Conservation (phyloP, 1,140 invertebrate genomes). For the Helicoverpa zea region DNA sequence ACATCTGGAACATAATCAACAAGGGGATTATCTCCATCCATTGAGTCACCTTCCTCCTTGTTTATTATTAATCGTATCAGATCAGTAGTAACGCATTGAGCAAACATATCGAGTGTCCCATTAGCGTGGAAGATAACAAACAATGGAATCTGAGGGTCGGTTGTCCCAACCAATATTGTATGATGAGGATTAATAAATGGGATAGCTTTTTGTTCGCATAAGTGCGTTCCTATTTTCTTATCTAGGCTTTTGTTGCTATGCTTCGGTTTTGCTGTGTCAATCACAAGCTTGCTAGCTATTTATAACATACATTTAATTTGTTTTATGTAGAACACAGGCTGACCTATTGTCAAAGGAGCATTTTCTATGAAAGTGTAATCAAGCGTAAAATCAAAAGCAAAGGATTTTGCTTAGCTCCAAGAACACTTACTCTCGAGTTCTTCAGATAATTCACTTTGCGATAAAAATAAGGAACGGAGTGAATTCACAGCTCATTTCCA, state of each 20-base stretch:
- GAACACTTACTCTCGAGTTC: conserved; percentile 20
- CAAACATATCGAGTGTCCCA: conserved; percentile 36
- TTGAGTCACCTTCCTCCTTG: conserved; percentile 13
- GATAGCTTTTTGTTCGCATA: conserved; percentile 2
- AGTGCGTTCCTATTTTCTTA: conserved; percentile 24
- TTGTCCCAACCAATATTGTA: conserved; percentile 24
- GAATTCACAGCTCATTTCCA: conserved; percentile 4
- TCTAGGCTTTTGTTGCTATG: not conserved
- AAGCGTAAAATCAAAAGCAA: conserved; percentile 30
- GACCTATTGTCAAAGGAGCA: not conserved
- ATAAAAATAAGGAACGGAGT: conserved; percentile 25
- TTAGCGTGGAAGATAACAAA: conserved; percentile 11
- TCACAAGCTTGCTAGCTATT: too few species aligned
- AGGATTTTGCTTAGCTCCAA: conserved; percentile 7
- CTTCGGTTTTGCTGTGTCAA: not conserved
- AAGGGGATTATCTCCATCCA: conserved; percentile 6
- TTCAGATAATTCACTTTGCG: conserved; percentile 31
- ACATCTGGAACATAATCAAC: conserved; percentile 2
- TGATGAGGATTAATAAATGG: conserved; percentile 31
- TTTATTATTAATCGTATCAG: conserved; percentile 32
- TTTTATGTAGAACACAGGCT: not conserved
- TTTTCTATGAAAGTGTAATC: conserved; percentile 21
- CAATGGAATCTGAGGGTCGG: conserved; percentile 21
- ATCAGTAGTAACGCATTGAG: conserved; percentile 31
- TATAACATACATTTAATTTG: too few species aligned